Percentiles rank a stretch among this genome's conserved stretches.
phyloP scores from a whole-genome alignment of 2,888 invertebrate genomes.

The Oscheius sp. region DNA sequence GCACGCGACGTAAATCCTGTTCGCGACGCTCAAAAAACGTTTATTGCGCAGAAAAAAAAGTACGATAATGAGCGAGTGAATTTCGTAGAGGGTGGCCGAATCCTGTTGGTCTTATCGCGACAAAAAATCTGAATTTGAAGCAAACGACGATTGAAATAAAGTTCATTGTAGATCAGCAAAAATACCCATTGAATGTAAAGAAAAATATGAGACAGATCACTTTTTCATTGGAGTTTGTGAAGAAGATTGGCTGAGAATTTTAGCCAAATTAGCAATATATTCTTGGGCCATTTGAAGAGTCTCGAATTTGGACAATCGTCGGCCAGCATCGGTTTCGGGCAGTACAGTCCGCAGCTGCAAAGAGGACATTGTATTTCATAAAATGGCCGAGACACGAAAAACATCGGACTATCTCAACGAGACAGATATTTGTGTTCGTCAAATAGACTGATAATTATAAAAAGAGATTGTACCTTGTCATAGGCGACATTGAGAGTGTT shows the following conservation, averaged over 20 bases:
- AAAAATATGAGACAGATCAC: not conserved
- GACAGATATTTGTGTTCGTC: not conserved
- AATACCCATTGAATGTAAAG: conserved; percentile 9
- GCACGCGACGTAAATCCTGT: conserved; percentile 29
- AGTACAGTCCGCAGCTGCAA: conserved; percentile 70
- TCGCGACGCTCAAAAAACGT: conserved; percentile 20
- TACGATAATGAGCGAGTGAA: conserved; percentile 22
- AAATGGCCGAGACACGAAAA: too few species aligned
- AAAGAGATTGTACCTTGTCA: conserved; percentile 60
- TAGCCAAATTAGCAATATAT: conserved; percentile 65
- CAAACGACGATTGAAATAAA: not conserved
- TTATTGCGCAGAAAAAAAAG: conserved; percentile 26
- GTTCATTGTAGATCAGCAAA: conserved; percentile 4
- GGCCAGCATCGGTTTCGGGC: conserved; percentile 71
- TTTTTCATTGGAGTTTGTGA: conserved; percentile 15
- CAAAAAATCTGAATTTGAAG: conserved; percentile 28
- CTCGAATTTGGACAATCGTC: conserved; percentile 72
- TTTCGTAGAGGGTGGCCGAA: conserved; percentile 1
- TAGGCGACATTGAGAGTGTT: conserved; percentile 71
- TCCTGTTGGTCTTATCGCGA: conserved; percentile 24
- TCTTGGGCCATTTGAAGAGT: conserved; percentile 73
- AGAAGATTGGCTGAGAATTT: conserved; percentile 42
- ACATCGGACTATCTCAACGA: not conserved
- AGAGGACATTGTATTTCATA: not conserved
- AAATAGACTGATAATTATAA: not conserved